Evolutionary conservation across 2,113 vertebrate species (phyloP).

Genomic region (Crotophaga sulcirostris): DNA sequence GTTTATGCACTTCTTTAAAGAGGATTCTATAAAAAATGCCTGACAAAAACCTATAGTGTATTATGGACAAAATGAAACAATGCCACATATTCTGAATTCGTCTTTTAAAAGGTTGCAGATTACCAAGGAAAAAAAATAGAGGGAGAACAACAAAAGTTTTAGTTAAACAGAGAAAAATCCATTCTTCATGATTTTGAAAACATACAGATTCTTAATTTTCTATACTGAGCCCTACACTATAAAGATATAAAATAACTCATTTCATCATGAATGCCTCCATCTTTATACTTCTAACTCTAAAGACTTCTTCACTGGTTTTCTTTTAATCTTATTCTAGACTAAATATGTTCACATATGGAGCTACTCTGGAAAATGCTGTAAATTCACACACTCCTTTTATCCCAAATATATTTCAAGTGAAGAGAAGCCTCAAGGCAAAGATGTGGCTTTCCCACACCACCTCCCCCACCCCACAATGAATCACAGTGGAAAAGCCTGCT

Average conservation of each 20-base stretch:
- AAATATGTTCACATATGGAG: not conserved
- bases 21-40: not conserved
- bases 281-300: not conserved
- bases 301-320: not conserved
- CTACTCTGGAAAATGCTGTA: not conserved
- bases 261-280: not conserved
- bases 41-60: not conserved
- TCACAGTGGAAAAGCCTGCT: conserved; percentile 18
- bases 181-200: not conserved
- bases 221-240: not conserved
- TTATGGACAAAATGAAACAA: not conserved
- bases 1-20: not conserved
- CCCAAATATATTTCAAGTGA: conserved; percentile 8
- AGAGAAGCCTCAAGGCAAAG: conserved; percentile 4
- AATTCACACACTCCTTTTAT: not conserved
- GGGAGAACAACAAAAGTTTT: not conserved
- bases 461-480: not conserved
- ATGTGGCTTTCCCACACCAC: rapidly evolving
- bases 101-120: not conserved
- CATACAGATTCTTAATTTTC: not conserved
- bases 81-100: not conserved
- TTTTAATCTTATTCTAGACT: not conserved
- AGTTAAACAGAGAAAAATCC: not conserved
- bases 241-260: not conserved
- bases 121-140: not conserved